Percentiles rank a stretch among this genome's conserved stretches.
phyloP scores from a whole-genome alignment of 1,140 invertebrate genomes.

The Trigoniulus corallinus region DNA sequence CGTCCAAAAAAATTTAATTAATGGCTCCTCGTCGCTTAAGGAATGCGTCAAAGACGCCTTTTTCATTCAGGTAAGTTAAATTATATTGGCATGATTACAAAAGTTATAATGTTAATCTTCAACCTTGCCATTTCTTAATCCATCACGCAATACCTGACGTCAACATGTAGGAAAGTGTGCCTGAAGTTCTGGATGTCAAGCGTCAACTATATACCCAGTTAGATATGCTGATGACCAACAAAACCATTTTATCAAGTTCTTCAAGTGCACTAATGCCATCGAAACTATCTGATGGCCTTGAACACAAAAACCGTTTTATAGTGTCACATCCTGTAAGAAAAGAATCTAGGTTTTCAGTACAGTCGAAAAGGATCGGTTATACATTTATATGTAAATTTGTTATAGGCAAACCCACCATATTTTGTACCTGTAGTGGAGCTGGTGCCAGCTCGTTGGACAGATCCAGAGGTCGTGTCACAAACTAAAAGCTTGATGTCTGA shows the following conservation, averaged over 20 bases:
- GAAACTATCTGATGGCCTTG: constrained; percentile 54
- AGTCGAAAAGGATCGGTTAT: no score
- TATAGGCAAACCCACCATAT: constrained; percentile 81
- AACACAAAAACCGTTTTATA: constrained; percentile 52
- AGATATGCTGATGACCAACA: constrained; percentile 48
- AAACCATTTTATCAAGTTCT: constrained; percentile 68
- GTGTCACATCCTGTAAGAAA: constrained; percentile 66
- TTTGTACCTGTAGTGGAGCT: constrained; percentile 87
- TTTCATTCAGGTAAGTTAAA: constrained; percentile 36
- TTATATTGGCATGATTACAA: no score
- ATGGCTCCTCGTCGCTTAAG: constrained; percentile 16
- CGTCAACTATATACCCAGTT: constrained; percentile 56
- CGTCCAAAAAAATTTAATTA: constrained; percentile 59
- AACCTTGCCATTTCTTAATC: neutral
- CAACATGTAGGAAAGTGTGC: constrained; percentile 85
- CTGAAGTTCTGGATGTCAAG: constrained; percentile 73
- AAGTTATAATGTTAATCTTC: neutral
- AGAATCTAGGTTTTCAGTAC: neutral
- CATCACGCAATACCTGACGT: neutral
- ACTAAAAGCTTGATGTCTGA: constrained; percentile 62
- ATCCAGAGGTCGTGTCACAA: constrained; percentile 43
- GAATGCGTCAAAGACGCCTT: constrained; percentile 23
- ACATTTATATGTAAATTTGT: constrained; percentile 1
- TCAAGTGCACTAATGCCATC: constrained; percentile 81
- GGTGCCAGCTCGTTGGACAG: constrained; percentile 75